These are phyloP conservation scores for Drosophila yakuba DNA, from an alignment of 1,140 invertebrate species.

Conservation along the genomic window DNA sequence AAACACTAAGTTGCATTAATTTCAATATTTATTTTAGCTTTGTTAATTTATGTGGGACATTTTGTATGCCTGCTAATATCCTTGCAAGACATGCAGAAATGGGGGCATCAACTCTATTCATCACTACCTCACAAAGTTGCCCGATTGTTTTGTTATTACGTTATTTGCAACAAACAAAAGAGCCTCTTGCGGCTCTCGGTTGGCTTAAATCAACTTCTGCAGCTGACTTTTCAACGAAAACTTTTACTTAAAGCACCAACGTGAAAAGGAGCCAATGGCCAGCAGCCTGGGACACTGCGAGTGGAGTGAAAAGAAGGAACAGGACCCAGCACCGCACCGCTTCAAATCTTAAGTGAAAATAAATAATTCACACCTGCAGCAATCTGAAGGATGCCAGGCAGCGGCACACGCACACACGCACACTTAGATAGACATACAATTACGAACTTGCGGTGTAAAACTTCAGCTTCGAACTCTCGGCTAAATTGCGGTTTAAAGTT, in stretches of 20 bases:
- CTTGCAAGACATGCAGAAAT: no score
- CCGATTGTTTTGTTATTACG: slow-evolving; percentile 56
- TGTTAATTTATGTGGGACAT: neutral
- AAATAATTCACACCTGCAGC: slow-evolving; percentile 84
- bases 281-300: neutral
- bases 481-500: slow-evolving; percentile 76
- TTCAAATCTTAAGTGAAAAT: slow-evolving; percentile 83
- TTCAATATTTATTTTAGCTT: no score
- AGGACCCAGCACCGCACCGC: slow-evolving; percentile 6
- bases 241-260: slow-evolving; percentile 64
- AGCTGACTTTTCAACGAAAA: slow-evolving; percentile 76
- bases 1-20: no score
- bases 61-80: no score
- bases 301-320: neutral
- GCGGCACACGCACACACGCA: slow-evolving; percentile 8
- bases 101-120: neutral
- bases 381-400: slow-evolving; percentile 43
- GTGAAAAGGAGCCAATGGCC: slow-evolving; percentile 31
- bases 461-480: slow-evolving; percentile 70
- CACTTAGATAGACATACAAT: slow-evolving; percentile 60
- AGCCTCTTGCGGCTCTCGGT: slow-evolving; percentile 28
- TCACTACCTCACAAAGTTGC: slow-evolving; percentile 5
- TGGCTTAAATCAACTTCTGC: slow-evolving; percentile 75
- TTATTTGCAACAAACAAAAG: slow-evolving; percentile 79
- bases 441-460: slow-evolving; percentile 71